A percentile compares a stretch with the other conserved stretches of the same genome.
Evolutionary conservation across 1,140 invertebrate genomes (phyloP).

Genomic region (Cepaea nemoralis): DNA sequence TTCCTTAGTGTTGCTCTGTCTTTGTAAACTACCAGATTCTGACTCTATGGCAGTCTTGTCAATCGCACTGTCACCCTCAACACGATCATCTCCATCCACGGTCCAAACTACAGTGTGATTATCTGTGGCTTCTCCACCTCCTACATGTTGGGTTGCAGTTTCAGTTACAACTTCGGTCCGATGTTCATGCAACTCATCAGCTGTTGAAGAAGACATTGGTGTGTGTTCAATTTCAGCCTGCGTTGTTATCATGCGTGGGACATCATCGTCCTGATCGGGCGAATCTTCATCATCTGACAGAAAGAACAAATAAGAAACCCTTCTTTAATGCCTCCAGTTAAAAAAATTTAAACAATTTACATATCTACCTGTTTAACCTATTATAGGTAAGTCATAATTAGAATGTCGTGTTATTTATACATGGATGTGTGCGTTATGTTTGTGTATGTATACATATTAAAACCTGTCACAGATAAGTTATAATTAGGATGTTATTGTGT

Average conservation of each 20-base stretch:
- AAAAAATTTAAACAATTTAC: too few species aligned
- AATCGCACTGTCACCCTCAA: neutral
- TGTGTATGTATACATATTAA: too few species aligned
- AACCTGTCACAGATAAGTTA: too few species aligned
- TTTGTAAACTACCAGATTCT: neutral
- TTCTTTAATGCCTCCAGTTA: too few species aligned
- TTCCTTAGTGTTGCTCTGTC: neutral
- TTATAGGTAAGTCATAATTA: too few species aligned
- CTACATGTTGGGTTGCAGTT: neutral
- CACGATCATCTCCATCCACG: neutral
- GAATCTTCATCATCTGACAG: conserved; percentile 43
- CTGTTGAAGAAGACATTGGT: conserved; percentile 43
- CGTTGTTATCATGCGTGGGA: conserved; percentile 56
- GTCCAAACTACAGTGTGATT: neutral
- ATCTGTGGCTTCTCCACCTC: neutral
- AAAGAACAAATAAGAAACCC: conserved; percentile 23
- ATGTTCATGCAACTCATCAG: conserved; percentile 39
- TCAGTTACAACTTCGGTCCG: conserved; percentile 42
- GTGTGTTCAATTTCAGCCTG: conserved; percentile 58
- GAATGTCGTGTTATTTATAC: too few species aligned
- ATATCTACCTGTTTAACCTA: too few species aligned
- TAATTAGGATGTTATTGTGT: too few species aligned
- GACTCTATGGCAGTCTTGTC: neutral
- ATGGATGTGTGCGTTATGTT: too few species aligned
- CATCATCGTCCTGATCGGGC: conserved; percentile 35